phyloP scores from a whole-genome alignment of 1,140 invertebrate species.

The Triops cancriformis region DNA sequence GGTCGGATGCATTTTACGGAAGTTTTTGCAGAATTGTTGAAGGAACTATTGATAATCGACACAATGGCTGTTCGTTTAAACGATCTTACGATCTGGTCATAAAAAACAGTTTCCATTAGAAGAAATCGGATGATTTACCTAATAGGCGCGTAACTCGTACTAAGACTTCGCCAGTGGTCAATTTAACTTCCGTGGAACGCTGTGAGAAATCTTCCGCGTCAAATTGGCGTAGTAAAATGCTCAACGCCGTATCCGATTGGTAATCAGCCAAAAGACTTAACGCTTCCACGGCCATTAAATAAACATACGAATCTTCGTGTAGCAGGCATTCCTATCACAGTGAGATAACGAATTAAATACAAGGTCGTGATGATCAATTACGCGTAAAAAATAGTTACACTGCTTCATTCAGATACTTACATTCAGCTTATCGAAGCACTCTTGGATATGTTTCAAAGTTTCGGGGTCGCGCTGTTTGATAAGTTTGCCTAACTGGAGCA shows the following conservation, averaged over 20 bases:
- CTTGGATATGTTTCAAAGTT: slow-evolving; percentile 53
- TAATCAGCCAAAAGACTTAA: slow-evolving; percentile 54
- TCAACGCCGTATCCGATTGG: slow-evolving; percentile 58
- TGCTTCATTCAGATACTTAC: slow-evolving; percentile 1
- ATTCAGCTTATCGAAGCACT: slow-evolving; percentile 56
- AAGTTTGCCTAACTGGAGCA: slow-evolving; percentile 61
- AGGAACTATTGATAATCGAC: slow-evolving; percentile 24
- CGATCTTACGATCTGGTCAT: neutral
- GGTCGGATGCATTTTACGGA: no score
- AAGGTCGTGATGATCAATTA: no score
- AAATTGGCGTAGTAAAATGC: slow-evolving; percentile 53
- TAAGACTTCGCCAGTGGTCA: slow-evolving; percentile 75
- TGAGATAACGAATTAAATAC: slow-evolving; percentile 21
- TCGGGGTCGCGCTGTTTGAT: slow-evolving; percentile 55
- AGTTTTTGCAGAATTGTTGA: no score
- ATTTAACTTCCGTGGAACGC: slow-evolving; percentile 47
- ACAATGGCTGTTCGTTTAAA: slow-evolving; percentile 21
- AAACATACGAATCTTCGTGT: slow-evolving; percentile 73
- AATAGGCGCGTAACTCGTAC: slow-evolving; percentile 60
- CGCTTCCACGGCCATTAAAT: slow-evolving; percentile 66
- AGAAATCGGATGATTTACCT: slow-evolving; percentile 45
- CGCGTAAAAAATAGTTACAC: no score
- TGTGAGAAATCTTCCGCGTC: slow-evolving; percentile 36
- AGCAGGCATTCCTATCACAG: slow-evolving; percentile 52
- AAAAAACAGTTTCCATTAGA: neutral